These are phyloP conservation scores for Asteroscopus sphinx DNA, from an alignment of 2,888 invertebrate genomes.

Conservation along the genomic window DNA sequence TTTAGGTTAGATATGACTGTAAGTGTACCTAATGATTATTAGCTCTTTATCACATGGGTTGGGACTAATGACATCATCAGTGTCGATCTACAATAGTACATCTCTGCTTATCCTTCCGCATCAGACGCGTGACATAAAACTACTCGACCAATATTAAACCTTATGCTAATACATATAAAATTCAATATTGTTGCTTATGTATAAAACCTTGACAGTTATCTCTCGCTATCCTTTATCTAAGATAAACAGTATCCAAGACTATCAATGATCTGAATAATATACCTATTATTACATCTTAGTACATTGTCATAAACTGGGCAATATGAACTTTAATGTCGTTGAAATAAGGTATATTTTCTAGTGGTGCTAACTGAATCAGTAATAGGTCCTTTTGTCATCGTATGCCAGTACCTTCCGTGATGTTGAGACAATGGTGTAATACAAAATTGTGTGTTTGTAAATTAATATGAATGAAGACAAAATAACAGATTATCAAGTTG, in stretches of 20 bases:
- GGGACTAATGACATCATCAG: no score
- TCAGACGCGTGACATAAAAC: background rate
- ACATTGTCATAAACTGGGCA: background rate
- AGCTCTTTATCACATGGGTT: no score
- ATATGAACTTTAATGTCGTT: background rate
- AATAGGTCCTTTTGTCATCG: constrained; percentile 11
- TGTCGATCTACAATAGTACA: no score
- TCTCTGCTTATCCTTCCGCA: background rate
- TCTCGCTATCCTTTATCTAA: constrained; percentile 41
- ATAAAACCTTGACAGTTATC: constrained; percentile 47
- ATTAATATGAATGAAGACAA: constrained; percentile 3
- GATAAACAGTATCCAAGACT: constrained; percentile 55
- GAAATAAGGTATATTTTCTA: constrained; percentile 17
- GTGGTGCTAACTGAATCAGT: background rate
- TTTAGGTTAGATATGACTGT: no score
- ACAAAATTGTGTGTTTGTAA: constrained; percentile 15
- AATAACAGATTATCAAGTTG: no score
- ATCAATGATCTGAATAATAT: constrained; percentile 41
- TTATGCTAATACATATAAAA: background rate
- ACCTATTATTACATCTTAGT: constrained; percentile 22
- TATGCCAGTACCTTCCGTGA: constrained; percentile 28
- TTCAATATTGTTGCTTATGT: background rate
- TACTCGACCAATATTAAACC: constrained; percentile 5
- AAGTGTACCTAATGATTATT: no score
- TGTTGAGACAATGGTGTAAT: constrained; percentile 15